phyloP scores from a whole-genome alignment of 2,888 invertebrate species.

The Ennomos fuscantarius region DNA sequence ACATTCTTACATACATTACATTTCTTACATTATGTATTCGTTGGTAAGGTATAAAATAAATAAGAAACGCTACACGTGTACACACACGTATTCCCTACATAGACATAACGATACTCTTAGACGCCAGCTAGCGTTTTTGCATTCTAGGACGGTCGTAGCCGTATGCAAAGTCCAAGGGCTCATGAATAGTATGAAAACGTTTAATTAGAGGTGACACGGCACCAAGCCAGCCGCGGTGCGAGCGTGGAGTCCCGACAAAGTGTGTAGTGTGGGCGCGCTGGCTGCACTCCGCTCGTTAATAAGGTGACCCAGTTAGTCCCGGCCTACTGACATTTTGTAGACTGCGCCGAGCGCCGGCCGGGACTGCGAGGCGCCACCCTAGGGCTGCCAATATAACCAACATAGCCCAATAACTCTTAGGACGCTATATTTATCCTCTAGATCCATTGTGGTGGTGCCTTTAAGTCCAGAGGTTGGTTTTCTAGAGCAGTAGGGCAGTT shows the following conservation, averaged over 20 bases:
- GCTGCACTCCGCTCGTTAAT: conserved; percentile 46
- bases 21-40: no score
- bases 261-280: conserved; percentile 35
- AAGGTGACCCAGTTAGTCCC: conserved; percentile 58
- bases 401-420: not conserved
- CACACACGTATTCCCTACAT: not conserved
- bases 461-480: no score
- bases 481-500: not conserved
- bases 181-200: conserved; percentile 42
- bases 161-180: conserved; percentile 27
- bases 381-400: conserved; percentile 12
- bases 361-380: conserved; percentile 19
- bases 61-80: not conserved
- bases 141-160: conserved; percentile 11
- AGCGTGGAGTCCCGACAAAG: conserved; percentile 13
- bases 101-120: not conserved
- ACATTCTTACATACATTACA: no score
- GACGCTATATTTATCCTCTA: no score
- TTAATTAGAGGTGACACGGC: conserved; percentile 41
- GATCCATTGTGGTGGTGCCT: no score
- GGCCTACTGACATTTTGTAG: conserved; percentile 55
- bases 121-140: not conserved
- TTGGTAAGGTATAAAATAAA: conserved; percentile 1
- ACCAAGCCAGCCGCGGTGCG: not conserved
- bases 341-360: conserved; percentile 38